A percentile compares a stretch with the other conserved stretches of the same genome.
Evolutionary conservation across 2,888 invertebrate species (phyloP).

Genomic region (Lapara coniferarum): DNA sequence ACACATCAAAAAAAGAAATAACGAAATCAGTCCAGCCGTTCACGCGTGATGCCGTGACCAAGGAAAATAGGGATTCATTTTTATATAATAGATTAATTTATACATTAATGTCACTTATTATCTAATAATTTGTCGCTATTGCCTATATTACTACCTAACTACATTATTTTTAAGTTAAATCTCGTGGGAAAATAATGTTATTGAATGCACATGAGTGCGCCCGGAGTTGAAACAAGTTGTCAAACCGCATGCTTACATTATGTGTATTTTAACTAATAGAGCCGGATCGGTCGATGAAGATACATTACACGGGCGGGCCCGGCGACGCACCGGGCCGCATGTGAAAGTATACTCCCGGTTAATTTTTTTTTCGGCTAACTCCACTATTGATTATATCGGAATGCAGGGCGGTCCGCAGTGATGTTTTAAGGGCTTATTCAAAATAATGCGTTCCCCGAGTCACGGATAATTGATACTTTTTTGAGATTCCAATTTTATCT

Average conservation of each 20-base stretch:
- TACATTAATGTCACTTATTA: too few species aligned
- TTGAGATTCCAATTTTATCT: constrained; percentile 32
- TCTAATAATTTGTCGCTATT: too few species aligned
- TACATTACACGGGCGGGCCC: constrained; percentile 20
- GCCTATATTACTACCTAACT: too few species aligned
- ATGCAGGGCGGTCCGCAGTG: constrained; percentile 38
- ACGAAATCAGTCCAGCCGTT: too few species aligned
- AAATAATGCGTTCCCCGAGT: constrained; percentile 32
- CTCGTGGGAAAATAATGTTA: constrained; percentile 14
- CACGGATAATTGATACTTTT: constrained; percentile 34
- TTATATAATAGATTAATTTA: too few species aligned
- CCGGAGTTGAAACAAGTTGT: constrained; percentile 6
- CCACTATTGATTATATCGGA: constrained; percentile 46
- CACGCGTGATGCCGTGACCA: too few species aligned
- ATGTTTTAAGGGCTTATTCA: constrained; percentile 36
- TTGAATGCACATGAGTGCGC: neutral
- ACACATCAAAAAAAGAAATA: too few species aligned
- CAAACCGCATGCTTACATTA: constrained; percentile 22
- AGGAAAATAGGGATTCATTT: too few species aligned
- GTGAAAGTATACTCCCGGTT: constrained; percentile 35
- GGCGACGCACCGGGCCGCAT: constrained; percentile 13
- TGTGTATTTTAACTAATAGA: constrained; percentile 24
- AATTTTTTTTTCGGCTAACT: constrained; percentile 35
- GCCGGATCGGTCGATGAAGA: constrained; percentile 13
- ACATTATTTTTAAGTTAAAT: neutral